Conservation (phyloP, 2,113 vertebrate genomes). For the Odobenus rosmarus region DNA sequence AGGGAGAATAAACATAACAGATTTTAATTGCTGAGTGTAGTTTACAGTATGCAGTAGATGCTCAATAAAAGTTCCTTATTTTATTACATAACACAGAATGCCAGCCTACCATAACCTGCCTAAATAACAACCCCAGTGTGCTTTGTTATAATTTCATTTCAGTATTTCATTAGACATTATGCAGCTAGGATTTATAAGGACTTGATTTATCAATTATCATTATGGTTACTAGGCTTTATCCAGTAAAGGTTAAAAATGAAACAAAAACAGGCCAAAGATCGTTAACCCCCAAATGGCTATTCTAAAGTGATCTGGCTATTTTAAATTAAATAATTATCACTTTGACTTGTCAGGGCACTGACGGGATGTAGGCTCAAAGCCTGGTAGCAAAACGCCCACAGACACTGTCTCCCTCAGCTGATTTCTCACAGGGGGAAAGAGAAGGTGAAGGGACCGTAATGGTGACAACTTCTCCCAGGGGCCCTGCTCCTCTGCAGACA, state of each 20-base stretch:
- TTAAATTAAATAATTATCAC: background rate
- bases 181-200: background rate
- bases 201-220: background rate
- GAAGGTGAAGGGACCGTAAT: too few species aligned
- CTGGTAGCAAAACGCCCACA: background rate
- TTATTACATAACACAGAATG: background rate
- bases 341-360: background rate
- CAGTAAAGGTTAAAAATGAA: background rate
- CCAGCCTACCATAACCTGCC: background rate
- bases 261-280: background rate
- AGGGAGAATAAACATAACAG: background rate
- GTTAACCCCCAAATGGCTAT: background rate
- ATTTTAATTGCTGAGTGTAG: background rate
- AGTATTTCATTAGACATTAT: background rate
- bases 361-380: background rate
- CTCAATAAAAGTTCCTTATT: background rate
- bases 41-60: background rate
- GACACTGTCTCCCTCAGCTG: background rate
- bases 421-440: too few species aligned
- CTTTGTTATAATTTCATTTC: background rate
- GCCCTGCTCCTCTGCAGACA: background rate
- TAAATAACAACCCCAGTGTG: background rate
- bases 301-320: background rate
- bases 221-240: background rate
- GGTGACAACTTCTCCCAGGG: background rate